phyloP scores from a whole-genome alignment of 2,113 vertebrate species.

The Malurus elegans region DNA sequence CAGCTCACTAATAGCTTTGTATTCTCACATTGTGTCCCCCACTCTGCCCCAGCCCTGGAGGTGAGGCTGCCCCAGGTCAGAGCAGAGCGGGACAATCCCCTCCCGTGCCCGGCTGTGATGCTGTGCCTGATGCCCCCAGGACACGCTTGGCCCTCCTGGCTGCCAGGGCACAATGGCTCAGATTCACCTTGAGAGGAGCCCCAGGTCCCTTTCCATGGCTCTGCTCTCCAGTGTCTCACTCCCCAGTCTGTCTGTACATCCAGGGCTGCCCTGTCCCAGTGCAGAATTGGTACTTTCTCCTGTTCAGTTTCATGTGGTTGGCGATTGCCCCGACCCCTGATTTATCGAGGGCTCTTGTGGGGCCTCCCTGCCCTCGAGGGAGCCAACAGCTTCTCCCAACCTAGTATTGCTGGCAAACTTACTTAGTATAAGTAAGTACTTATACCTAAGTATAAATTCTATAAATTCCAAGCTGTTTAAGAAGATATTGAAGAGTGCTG shows the following conservation, averaged over 20 bases:
- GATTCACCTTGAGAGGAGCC: neutral
- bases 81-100: neutral
- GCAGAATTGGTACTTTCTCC: neutral
- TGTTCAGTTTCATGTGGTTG: neutral
- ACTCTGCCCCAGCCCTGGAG: fast-evolving
- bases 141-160: neutral
- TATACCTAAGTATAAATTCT: no score
- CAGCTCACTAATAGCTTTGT: neutral
- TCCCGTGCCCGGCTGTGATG: fast-evolving
- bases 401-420: neutral
- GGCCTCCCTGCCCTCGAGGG: neutral
- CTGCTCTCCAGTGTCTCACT: neutral
- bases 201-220: neutral
- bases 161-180: neutral
- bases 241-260: neutral
- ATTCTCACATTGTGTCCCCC: fast-evolving
- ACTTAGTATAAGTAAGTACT: no score
- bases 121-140: neutral
- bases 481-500: neutral
- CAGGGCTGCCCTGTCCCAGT: fast-evolving
- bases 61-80: neutral
- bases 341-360: neutral
- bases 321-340: neutral
- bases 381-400: neutral
- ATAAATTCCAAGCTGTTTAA: neutral